These are phyloP conservation scores for Corynorhinus townsendii DNA, from an alignment of 2,113 vertebrate genomes.

Conservation along the genomic window DNA sequence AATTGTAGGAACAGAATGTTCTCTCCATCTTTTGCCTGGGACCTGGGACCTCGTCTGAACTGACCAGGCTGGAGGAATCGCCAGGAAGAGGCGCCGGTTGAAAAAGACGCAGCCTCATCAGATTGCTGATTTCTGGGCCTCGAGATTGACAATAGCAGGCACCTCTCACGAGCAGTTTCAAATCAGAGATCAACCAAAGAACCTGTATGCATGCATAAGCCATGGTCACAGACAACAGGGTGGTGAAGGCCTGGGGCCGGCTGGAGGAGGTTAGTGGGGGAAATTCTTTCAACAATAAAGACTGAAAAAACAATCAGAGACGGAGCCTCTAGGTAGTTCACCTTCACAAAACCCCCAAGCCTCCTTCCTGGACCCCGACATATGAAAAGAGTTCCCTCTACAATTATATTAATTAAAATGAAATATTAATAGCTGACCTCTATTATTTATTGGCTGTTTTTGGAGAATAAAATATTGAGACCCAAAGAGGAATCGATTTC, in stretches of 20 bases:
- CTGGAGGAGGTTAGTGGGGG: too few species aligned
- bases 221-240: too few species aligned
- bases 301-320: background rate
- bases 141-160: background rate
- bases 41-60: background rate
- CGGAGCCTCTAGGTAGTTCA: background rate
- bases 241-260: too few species aligned
- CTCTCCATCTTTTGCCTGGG: background rate
- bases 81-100: background rate
- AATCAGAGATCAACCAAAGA: too few species aligned
- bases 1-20: background rate
- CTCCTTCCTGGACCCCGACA: background rate
- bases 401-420: conserved; percentile 69
- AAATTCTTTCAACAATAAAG: too few species aligned
- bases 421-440: conserved; percentile 60
- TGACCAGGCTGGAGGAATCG: background rate
- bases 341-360: background rate
- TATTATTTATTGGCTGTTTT: conserved; percentile 65
- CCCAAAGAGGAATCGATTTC: conserved; percentile 60
- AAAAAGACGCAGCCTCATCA: rapidly evolving
- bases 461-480: conserved; percentile 52
- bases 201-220: too few species aligned
- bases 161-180: background rate
- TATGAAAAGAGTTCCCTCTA: conserved; percentile 54
- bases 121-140: background rate